Evolutionary conservation across 2,888 invertebrate genomes (phyloP).

Genomic region (Plemyria rubiginata): DNA sequence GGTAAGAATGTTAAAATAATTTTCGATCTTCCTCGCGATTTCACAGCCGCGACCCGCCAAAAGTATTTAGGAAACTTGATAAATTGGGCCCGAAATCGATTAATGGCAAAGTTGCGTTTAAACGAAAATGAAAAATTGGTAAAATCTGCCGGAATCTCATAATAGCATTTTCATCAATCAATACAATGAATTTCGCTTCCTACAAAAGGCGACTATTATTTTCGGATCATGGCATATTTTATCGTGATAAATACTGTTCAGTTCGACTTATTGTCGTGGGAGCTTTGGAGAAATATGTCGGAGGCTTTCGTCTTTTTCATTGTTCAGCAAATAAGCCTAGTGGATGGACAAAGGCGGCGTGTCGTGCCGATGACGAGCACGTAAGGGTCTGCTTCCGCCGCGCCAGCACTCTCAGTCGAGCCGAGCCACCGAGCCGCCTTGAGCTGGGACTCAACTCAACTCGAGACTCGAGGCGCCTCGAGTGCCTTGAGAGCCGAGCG

Average conservation of each 20-base stretch:
- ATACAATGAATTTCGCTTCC: slow-evolving; percentile 69
- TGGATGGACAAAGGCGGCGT: slow-evolving; percentile 82
- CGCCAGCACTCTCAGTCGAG: slow-evolving; percentile 76
- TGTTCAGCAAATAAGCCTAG: slow-evolving; percentile 85
- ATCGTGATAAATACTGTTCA: slow-evolving; percentile 59
- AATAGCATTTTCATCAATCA: slow-evolving; percentile 79
- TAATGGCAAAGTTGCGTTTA: slow-evolving; percentile 69
- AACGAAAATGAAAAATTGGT: slow-evolving; percentile 75
- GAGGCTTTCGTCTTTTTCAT: slow-evolving; percentile 79
- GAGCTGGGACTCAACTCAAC: slow-evolving; percentile 62
- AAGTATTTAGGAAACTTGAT: slow-evolving; percentile 75
- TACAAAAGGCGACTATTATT: slow-evolving; percentile 64
- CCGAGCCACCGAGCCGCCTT: slow-evolving; percentile 65
- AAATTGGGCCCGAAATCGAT: slow-evolving; percentile 75
- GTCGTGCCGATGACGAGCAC: slow-evolving; percentile 73
- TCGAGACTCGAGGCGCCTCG: slow-evolving; percentile 58
- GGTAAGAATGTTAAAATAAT: slow-evolving; percentile 67
- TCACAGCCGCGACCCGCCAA: slow-evolving; percentile 61
- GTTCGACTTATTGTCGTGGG: slow-evolving; percentile 51
- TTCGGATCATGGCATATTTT: slow-evolving; percentile 64
- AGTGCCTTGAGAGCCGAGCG: slow-evolving; percentile 75
- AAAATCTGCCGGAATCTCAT: slow-evolving; percentile 72
- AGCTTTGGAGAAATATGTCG: slow-evolving; percentile 67
- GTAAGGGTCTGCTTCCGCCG: slow-evolving; percentile 82
- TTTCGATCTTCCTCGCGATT: slow-evolving; percentile 67